Conservation (phyloP, 2,888 invertebrate genomes). For the Coelinius sp. region DNA sequence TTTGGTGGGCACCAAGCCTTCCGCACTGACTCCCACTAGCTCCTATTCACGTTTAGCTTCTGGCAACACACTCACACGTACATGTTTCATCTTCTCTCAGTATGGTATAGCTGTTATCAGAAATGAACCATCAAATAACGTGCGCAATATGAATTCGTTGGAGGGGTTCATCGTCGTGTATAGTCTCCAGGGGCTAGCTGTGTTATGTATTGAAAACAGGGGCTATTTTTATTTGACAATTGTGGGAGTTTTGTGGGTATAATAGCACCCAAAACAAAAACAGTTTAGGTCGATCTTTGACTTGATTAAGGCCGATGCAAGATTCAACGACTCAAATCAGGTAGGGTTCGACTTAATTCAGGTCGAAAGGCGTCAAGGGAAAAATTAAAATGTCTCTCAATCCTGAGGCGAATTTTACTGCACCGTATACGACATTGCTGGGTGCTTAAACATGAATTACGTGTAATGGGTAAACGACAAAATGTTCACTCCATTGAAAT, state of each 20-base stretch:
- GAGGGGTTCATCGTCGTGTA: conserved; percentile 22
- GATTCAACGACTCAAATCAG: too few relatives aligned
- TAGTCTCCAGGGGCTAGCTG: not conserved
- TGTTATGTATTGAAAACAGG: not conserved
- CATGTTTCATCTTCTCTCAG: not conserved
- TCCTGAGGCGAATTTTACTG: not conserved
- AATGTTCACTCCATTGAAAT: conserved; percentile 49
- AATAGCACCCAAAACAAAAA: not conserved
- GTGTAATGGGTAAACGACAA: conserved; percentile 30
- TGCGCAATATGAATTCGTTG: conserved; percentile 29
- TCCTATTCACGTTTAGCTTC: conserved; percentile 25
- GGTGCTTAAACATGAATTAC: conserved; percentile 31
- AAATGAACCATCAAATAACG: conserved; percentile 8
- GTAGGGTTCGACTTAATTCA: too few relatives aligned
- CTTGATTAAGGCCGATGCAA: too few relatives aligned
- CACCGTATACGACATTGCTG: not conserved
- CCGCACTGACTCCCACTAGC: conserved; percentile 49
- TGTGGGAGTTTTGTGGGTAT: not conserved
- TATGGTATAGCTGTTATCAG: not conserved
- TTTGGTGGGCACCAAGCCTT: conserved; percentile 57
- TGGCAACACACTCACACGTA: not conserved
- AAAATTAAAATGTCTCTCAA: not conserved
- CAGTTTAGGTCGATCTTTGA: too few relatives aligned
- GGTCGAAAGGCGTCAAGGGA: not conserved
- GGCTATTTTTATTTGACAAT: conserved; percentile 2